A percentile compares a stretch with the other conserved stretches of the same genome.
These are phyloP conservation scores for Colletes collaris DNA, from an alignment of 2,888 invertebrate genomes.

Conservation along the genomic window DNA sequence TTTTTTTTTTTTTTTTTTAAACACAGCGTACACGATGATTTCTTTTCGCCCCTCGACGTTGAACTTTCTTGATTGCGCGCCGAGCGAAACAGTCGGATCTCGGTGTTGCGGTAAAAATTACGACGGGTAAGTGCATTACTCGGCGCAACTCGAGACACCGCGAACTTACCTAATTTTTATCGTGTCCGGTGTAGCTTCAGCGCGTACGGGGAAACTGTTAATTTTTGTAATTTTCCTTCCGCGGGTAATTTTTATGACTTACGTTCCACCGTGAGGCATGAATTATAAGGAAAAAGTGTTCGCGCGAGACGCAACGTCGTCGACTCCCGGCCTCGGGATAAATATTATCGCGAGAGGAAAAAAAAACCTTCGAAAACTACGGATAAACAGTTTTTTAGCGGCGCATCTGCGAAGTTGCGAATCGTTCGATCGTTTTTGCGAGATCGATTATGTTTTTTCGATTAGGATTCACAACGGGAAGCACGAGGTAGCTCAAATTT, in stretches of 20 bases:
- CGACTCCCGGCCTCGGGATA: neutral
- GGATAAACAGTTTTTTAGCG: neutral
- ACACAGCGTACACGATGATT: neutral
- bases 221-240: conserved; percentile 26
- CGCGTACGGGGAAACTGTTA: conserved; percentile 10
- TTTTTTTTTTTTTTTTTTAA: neutral
- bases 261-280: conserved; percentile 1
- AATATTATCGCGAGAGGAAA: neutral
- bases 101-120: conserved; percentile 16
- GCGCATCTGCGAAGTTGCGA: neutral
- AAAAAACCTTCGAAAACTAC: neutral
- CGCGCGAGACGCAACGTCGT: conserved; percentile 1
- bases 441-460: no score
- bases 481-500: no score
- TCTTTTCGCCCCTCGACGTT: neutral
- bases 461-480: no score
- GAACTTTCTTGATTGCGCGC: conserved; percentile 9
- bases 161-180: conserved; percentile 41
- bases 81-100: neutral
- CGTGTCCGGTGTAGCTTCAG: conserved; percentile 11
- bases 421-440: conserved; percentile 2
- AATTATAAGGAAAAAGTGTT: conserved; percentile 4
- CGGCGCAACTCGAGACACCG: conserved; percentile 16
- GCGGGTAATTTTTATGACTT: conserved; percentile 19
- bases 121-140: conserved; percentile 7